Evolutionary conservation across 2,888 invertebrate species (phyloP).

Genomic region (Electrophaes corylata): DNA sequence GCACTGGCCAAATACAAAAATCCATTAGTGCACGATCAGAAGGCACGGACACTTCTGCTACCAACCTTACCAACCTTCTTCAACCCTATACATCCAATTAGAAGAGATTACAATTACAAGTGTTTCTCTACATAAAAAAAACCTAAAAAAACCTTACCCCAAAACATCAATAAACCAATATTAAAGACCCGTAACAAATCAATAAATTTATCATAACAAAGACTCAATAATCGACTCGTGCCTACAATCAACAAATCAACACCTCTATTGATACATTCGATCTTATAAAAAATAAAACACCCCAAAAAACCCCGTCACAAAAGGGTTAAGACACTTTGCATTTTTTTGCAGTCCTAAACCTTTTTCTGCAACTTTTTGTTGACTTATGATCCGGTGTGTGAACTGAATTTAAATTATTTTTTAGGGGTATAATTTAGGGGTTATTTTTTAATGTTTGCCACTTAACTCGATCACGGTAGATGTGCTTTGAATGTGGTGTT

Average conservation of each 20-base stretch:
- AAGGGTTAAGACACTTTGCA: constrained; percentile 35
- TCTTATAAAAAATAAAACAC: constrained; percentile 39
- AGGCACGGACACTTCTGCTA: too few species aligned
- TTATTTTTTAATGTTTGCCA: constrained; percentile 53
- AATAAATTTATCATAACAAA: constrained; percentile 30
- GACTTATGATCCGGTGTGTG: constrained; percentile 54
- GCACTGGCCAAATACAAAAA: too few species aligned
- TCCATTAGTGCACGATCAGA: too few species aligned
- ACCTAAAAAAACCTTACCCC: constrained; percentile 2
- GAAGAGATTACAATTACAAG: too few species aligned
- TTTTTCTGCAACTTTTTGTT: constrained; percentile 48
- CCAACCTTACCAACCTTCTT: too few species aligned
- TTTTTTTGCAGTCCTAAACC: constrained; percentile 38
- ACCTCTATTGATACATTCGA: constrained; percentile 50
- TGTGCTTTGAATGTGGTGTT: constrained; percentile 52
- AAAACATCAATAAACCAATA: background rate
- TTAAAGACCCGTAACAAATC: constrained; percentile 12
- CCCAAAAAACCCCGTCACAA: constrained; percentile 15
- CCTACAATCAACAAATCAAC: constrained; percentile 44
- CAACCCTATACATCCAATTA: too few species aligned
- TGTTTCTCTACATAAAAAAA: background rate
- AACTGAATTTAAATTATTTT: constrained; percentile 53
- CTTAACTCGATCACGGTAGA: constrained; percentile 61
- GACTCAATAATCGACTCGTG: constrained; percentile 44
- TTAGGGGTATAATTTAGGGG: constrained; percentile 37